Evolutionary conservation across 2,797 vertebrate genomes (phyloP).

Genomic region (Pitangus sulphuratus): DNA sequence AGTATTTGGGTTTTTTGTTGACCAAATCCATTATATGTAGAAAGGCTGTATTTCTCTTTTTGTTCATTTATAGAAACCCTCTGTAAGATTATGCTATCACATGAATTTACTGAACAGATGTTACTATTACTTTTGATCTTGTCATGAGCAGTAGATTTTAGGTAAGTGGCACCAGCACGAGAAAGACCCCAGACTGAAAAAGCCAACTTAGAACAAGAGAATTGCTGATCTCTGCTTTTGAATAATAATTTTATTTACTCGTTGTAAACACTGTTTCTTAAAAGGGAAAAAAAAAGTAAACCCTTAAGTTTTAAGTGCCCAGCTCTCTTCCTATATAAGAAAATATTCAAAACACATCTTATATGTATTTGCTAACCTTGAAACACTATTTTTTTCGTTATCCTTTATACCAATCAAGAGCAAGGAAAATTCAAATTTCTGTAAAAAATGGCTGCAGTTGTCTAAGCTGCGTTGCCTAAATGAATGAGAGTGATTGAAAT

Average conservation of each 20-base stretch:
- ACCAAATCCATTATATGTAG: not conserved
- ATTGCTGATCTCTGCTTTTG: not conserved
- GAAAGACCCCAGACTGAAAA: not conserved
- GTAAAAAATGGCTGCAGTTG: not conserved
- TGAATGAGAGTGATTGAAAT: conserved; percentile 1
- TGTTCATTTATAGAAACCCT: not conserved
- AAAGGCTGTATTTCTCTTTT: conserved; percentile 16
- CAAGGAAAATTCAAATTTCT: conserved; percentile 6
- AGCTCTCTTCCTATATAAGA: not conserved
- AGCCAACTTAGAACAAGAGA: not conserved
- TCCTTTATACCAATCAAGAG: not conserved
- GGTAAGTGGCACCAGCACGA: not conserved
- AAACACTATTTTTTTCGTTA: not conserved
- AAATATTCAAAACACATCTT: not conserved
- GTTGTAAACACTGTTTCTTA: not conserved
- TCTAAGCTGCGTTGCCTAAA: not conserved
- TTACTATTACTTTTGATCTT: conserved; percentile 9
- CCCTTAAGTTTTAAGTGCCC: not conserved
- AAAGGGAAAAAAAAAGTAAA: not conserved
- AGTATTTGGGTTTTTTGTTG: not conserved
- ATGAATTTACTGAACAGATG: conserved; percentile 13
- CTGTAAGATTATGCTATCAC: not conserved
- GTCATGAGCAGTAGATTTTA: not conserved
- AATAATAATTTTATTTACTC: not conserved
- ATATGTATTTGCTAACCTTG: not conserved